These are phyloP conservation scores for Siphonodentalium dalli DNA, from an alignment of 2,888 invertebrate species.

Conservation along the genomic window DNA sequence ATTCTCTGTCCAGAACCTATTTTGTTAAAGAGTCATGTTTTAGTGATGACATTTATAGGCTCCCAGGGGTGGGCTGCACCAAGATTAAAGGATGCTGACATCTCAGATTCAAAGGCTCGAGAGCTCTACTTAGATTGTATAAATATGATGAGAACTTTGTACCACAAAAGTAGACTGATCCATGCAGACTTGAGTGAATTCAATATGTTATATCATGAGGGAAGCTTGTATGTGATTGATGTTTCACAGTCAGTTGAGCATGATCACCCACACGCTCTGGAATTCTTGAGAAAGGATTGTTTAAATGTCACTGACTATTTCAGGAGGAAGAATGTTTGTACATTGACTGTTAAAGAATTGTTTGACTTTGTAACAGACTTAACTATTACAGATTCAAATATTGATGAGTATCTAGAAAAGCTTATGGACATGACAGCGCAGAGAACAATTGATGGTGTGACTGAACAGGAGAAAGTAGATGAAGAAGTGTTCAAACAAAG, in stretches of 20 bases:
- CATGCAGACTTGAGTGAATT: conserved; percentile 98
- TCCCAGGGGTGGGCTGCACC: conserved; percentile 82
- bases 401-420: conserved; percentile 69
- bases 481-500: conserved; percentile 88
- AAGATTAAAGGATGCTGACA: conserved; percentile 76
- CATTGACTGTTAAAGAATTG: conserved; percentile 87
- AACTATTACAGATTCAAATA: conserved; percentile 80
- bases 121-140: conserved; percentile 74
- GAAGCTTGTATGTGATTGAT: conserved; percentile 89
- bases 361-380: conserved; percentile 97
- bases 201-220: conserved; percentile 83
- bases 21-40: conserved; percentile 84
- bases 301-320: conserved; percentile 92
- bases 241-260: conserved; percentile 98
- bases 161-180: conserved; percentile 90
- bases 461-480: conserved; percentile 78
- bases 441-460: conserved; percentile 71
- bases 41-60: conserved; percentile 95
- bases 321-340: conserved; percentile 83
- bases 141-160: conserved; percentile 90
- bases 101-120: conserved; percentile 69
- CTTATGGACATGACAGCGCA: conserved; percentile 52
- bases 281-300: conserved; percentile 94
- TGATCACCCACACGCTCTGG: conserved; percentile 93
- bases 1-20: conserved; percentile 90